phyloP scores from a whole-genome alignment of 1,140 invertebrate species.

The Orchesella cincta region DNA sequence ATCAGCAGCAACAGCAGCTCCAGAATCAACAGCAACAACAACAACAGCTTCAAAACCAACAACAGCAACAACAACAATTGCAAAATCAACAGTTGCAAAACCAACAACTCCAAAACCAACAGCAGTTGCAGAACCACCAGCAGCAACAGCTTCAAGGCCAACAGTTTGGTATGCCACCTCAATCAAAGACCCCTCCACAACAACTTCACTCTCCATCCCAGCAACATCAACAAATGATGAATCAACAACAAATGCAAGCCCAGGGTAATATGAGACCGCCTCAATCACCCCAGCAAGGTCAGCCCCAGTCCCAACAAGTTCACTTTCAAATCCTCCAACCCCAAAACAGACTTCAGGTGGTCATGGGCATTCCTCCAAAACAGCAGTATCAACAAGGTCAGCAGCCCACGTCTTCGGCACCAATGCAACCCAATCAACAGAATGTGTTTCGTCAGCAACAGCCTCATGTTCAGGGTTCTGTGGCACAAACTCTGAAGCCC shows the following conservation, averaged over 20 bases:
- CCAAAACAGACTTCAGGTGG: constrained; percentile 22
- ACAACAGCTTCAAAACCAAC: constrained; percentile 24
- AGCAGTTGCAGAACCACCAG: constrained; percentile 25
- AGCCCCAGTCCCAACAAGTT: constrained; percentile 7
- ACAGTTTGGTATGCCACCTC: not conserved
- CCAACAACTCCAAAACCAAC: constrained; percentile 3
- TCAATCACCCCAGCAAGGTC: constrained; percentile 15
- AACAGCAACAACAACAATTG: constrained; percentile 27
- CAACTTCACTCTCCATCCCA: constrained; percentile 5
- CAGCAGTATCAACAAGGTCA: constrained; percentile 24
- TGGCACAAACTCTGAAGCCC: not conserved
- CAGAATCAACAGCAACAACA: constrained; percentile 22
- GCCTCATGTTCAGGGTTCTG: constrained; percentile 22
- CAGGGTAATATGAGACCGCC: not conserved
- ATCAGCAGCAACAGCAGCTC: not conserved
- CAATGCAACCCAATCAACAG: constrained; percentile 15
- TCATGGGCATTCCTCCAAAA: constrained; percentile 13
- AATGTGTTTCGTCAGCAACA: constrained; percentile 27
- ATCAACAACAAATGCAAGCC: constrained; percentile 7
- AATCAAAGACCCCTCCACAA: constrained; percentile 7
- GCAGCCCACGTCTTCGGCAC: constrained; percentile 11
- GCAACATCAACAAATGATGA: constrained; percentile 20
- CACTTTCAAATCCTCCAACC: constrained; percentile 32
- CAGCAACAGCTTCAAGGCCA: constrained; percentile 36
- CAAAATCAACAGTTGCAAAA: constrained; percentile 15